Evolutionary conservation across 64 coral and sea anemone genomes (phyloP).

Genomic region (Cladopsammia gracilis): DNA sequence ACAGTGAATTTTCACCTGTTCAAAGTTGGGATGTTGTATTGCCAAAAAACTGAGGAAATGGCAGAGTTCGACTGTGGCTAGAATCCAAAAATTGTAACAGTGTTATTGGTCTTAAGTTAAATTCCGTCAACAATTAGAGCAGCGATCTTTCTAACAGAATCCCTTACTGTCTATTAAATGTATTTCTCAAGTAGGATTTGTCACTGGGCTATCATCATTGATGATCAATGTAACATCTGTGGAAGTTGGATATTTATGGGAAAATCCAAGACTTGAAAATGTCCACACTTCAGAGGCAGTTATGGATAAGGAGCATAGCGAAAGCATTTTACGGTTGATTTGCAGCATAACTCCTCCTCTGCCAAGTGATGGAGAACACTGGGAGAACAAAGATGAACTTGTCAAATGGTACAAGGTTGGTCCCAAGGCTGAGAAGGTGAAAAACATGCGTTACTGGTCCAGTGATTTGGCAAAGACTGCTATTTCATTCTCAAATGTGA

Average conservation of each 20-base stretch:
- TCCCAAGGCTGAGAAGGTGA: neutral
- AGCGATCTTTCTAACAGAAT: no score
- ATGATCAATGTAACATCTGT: slow-evolving; percentile 56
- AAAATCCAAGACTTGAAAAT: slow-evolving; percentile 49
- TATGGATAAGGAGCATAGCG: slow-evolving; percentile 18
- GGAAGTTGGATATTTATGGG: slow-evolving; percentile 66
- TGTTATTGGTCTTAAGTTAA: no score
- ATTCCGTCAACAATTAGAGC: no score
- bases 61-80: no score
- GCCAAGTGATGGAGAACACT: neutral
- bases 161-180: neutral
- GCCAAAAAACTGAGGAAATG: no score
- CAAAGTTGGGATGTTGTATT: no score
- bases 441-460: slow-evolving; percentile 57
- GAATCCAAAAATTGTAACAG: no score
- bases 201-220: neutral
- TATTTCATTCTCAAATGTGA: slow-evolving; percentile 43
- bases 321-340: slow-evolving; percentile 30
- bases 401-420: slow-evolving; percentile 44
- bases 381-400: slow-evolving; percentile 45
- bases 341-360: slow-evolving; percentile 37
- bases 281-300: slow-evolving; percentile 23
- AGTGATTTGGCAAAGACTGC: slow-evolving; percentile 46
- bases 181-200: neutral
- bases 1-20: no score